Conservation (phyloP, 2,888 invertebrate species). For the Ormyrus rosae region DNA sequence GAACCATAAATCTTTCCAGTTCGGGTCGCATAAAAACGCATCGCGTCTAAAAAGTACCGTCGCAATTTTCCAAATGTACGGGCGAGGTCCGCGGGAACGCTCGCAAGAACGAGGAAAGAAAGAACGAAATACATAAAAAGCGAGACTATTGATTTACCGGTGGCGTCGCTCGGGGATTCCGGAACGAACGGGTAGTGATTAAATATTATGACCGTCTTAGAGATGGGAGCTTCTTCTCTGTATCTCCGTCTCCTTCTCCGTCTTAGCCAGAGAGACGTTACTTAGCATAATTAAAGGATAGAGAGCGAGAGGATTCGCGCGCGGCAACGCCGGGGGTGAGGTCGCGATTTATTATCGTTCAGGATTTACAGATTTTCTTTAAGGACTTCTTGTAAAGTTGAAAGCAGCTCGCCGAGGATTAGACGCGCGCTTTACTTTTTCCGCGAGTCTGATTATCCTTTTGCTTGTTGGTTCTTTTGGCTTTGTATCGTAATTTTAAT, state of each 20-base stretch:
- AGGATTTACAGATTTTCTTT: slow-evolving; percentile 47
- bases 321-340: too few relatives aligned
- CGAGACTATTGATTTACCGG: slow-evolving; percentile 65
- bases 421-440: slow-evolving; percentile 2
- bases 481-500: too few relatives aligned
- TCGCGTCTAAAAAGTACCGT: neutral
- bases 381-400: neutral
- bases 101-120: neutral
- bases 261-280: slow-evolving; percentile 66
- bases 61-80: slow-evolving; percentile 21
- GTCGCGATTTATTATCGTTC: slow-evolving; percentile 46
- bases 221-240: slow-evolving; percentile 62
- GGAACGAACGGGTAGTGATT: slow-evolving; percentile 72
- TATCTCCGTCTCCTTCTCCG: slow-evolving; percentile 57
- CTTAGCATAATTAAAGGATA: slow-evolving; percentile 72
- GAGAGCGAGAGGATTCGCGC: too few relatives aligned
- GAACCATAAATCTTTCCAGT: neutral
- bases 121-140: slow-evolving; percentile 27
- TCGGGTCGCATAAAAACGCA: neutral
- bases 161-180: slow-evolving; percentile 48
- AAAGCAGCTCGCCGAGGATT: slow-evolving; percentile 36
- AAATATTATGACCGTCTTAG: slow-evolving; percentile 75
- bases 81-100: slow-evolving; percentile 1
- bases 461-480: slow-evolving; percentile 10
- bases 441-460: neutral